Evolutionary conservation across 2,113 vertebrate genomes (phyloP).

Genomic region (Caloenas nicobarica): DNA sequence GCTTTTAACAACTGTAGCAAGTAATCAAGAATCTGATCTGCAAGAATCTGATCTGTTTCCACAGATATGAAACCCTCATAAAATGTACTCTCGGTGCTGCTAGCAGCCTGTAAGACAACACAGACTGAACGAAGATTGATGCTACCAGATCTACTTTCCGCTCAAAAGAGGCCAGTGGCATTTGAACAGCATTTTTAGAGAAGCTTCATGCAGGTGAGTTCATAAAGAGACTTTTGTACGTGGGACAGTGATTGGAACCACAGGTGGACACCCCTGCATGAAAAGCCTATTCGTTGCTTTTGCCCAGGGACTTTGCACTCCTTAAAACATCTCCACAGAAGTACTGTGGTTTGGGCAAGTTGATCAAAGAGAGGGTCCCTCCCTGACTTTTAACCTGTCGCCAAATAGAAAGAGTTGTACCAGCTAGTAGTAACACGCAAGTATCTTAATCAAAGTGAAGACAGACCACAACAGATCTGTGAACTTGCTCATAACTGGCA

Average conservation of each 20-base stretch:
- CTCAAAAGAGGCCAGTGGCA: neutral
- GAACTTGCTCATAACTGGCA: neutral
- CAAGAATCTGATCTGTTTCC: neutral
- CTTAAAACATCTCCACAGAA: neutral
- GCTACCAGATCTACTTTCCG: neutral
- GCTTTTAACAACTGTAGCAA: neutral
- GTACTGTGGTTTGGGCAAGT: neutral
- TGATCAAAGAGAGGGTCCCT: neutral
- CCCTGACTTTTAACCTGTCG: neutral
- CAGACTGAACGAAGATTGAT: neutral
- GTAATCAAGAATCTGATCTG: neutral
- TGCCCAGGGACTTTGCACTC: neutral
- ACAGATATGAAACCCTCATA: neutral
- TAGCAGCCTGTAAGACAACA: neutral
- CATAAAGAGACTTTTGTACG: neutral
- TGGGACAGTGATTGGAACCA: neutral
- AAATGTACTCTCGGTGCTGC: neutral
- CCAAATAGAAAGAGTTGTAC: neutral
- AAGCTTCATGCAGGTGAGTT: neutral
- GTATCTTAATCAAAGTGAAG: neutral
- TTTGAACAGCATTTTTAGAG: neutral
- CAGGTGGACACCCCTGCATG: rapidly evolving
- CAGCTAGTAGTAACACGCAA: neutral
- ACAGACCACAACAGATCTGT: neutral
- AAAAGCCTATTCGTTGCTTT: neutral